Percentiles rank a stretch among this genome's conserved stretches.
phyloP scores from a whole-genome alignment of 2,113 vertebrate species.

The Gopherus evgoodei region DNA sequence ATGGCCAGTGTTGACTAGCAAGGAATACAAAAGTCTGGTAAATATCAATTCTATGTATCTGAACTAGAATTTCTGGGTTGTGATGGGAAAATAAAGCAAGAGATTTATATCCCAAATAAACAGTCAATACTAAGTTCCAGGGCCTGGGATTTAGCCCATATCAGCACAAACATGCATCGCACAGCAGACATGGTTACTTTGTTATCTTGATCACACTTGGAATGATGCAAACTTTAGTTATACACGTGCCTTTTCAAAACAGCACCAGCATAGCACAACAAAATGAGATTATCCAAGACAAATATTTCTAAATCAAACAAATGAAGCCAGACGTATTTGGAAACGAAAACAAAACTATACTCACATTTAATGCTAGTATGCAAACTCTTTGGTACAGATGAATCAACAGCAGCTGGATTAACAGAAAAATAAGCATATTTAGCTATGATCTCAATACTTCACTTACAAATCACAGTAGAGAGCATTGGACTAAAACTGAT shows the following conservation, averaged over 20 bases:
- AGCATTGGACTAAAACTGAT: neutral
- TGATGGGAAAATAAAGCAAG: neutral
- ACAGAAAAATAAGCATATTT: conserved; percentile 57
- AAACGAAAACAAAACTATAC: conserved; percentile 63
- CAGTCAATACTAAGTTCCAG: neutral
- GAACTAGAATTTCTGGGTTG: neutral
- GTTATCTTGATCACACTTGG: neutral
- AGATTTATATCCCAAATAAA: neutral
- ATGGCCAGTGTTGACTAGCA: neutral
- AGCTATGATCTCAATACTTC: neutral
- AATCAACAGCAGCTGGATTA: conserved; percentile 76
- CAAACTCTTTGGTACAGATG: conserved; percentile 68
- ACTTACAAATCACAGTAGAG: neutral
- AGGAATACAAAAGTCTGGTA: neutral
- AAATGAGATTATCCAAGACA: conserved; percentile 31
- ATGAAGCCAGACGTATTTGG: conserved; percentile 38
- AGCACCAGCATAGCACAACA: conserved; percentile 34
- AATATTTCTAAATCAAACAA: conserved; percentile 74
- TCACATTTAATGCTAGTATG: conserved; percentile 74
- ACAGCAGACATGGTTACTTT: neutral
- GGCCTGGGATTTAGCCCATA: neutral
- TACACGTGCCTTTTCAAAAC: neutral
- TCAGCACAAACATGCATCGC: neutral
- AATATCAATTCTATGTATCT: neutral
- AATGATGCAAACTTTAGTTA: neutral